Base-by-base conservation (phyloP, 2,797 vertebrate genomes). In the Vireo griseus region DNA sequence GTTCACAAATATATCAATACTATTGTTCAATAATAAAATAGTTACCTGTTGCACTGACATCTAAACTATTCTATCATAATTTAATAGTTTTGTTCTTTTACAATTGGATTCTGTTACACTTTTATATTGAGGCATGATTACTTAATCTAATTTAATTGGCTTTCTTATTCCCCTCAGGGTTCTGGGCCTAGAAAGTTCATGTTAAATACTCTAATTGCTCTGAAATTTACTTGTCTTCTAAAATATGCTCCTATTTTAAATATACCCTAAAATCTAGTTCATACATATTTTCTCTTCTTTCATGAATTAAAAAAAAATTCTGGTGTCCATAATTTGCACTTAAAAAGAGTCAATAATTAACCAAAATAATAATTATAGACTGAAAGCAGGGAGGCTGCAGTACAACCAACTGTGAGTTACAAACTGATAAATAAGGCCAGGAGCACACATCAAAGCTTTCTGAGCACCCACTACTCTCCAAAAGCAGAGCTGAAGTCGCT, bases 121-220 rank as follows among this genome's bases (percentile, higher is more conserved):
- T 96, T 97, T 92, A 94, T 97, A 97, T 93, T 97, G 97, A 96
- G 94, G 95, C 95, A 93, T 95, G 94, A 97, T 97, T 98, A 97
- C 97, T 98, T 97, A 97, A 98, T 97, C 96, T 97, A 96, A 97
- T 96, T 98, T 98, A 98, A 98, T 98, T 98, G 97, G 96, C 94
- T 98, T 97, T 91, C 76, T 95, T 96, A 97, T 93, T 98, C 82
- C 86, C 97, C 86, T 96, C 74, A 94, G 97, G 97, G 92, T 95
- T 96, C 95, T 90, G 90, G 93, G 95, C 94, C 92, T 92, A 96
- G 96, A 97, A 98, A 95, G 93, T 97, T 97, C 97, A 96, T 96
- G 94, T 97, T 97, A 97, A 97, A 96, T 97, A 97, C 93, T 96
- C 95, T 98, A 98, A 98, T 98, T 97, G 97, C 96, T 96, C 97